Base-by-base conservation (phyloP, 2,888 invertebrate species). In the Epistrophe grossulariae region DNA sequence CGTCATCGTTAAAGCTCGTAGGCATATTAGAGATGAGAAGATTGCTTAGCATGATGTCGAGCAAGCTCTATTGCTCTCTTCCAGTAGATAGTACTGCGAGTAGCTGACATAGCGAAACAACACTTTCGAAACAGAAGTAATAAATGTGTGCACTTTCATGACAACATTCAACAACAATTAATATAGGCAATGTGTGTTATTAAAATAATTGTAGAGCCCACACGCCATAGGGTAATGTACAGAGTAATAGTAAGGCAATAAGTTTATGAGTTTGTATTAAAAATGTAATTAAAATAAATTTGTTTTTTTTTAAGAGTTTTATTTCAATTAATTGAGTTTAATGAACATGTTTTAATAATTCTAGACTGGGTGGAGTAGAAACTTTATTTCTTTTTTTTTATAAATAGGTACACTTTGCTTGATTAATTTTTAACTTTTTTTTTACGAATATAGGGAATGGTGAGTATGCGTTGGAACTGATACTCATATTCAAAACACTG, bases 41-140 rank as follows among this genome's bases (percentile, higher is more conserved):
- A 64, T 84, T 50, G 76, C 59, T 19, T 11, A 31, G 24, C 3
- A 24, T 43, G 5, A 19, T 9, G 24, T 40, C 2, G 1, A 15
- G 17, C 35, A 15, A 38, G 38, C 19, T 31, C 5, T 31, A 35
- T 40, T 68, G 35, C 10, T 9, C 9, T 17, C 15, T n/a, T n/a
- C n/a, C n/a, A n/a, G n/a, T n/a, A n/a, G n/a, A n/a, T n/a, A 24
- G 24, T 40, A 28, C 6, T 31, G 19, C n/a, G 19, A 48, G 17
- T 17, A 66, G 64, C 71, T 84, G 52, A 64, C 28, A 31, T 17
- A 40, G 52, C 66, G 62, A 52, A 68, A 35, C 55, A 78, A 62
- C 60, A 70, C 81, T 84, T 84, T 72, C 72, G 31, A 72, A 80
- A 76, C 55, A 59, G 76, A 72, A 68, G 19, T 38, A 35, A 45